Evolutionary conservation across 2,113 vertebrate species (phyloP), one percentile per base, ranked within the genome.

Genomic region (Apodemus speciosus): DNA sequence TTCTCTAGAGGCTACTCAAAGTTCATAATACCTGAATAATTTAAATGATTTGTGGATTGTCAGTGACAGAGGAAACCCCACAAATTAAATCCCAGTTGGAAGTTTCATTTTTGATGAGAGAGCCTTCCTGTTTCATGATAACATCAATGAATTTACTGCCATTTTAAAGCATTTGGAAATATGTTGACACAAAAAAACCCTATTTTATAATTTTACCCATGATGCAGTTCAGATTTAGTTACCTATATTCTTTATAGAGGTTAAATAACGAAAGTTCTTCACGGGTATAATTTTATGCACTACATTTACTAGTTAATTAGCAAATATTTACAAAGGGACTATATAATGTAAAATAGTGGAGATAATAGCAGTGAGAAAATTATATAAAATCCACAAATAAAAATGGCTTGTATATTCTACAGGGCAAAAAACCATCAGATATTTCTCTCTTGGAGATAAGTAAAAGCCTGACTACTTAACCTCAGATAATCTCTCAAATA

Each of bases 1-100:
- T 97, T 86, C 77, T 97, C 92, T 75, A 91, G 92, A 97, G 93
- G 93, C 94, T 89, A 96, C 95, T 98, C 97, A 96, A 97, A 97
- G 93, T 97, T 93, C 77, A 87, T 66, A 81, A 91, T 79, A 88
- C 20, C 56, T 89, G 56, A 21, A 80, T 85, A 94, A 94, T 23
- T 58, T 73, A 56, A 77, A 43, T 93, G 88, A 90, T 92, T 87
- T 95, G 79, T 90, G 73, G 88, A 69, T 90, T 96, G 16, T 16
- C 62, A 83, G 20, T 60, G 69, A 71, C 5, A 32, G 16, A 53
- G 51, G 62, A 79, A 92, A 94, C 10, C 16, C 69, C 84, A 46
- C 51, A 95, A 73, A 49, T 53, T 79, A 66, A 7, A 53, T 85
- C 38, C 32, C 25, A 81, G 15, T 0, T 21, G 49, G 77, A 91